phyloP scores from a whole-genome alignment of 2,888 invertebrate species.

The Drosophila merina region DNA sequence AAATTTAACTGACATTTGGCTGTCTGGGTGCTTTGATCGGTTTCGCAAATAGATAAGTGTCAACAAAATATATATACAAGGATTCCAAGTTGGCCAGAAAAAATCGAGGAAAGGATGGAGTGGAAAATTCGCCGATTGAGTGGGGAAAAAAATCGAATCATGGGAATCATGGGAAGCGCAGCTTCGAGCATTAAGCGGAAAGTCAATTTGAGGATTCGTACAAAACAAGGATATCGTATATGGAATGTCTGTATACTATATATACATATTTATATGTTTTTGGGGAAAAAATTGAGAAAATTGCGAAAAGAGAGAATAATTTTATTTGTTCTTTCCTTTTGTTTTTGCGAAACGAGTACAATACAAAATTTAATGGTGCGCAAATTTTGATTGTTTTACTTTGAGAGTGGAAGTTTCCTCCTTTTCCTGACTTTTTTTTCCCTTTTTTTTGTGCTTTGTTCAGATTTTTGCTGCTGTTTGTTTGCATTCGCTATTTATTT shows the following conservation, averaged over 20 bases:
- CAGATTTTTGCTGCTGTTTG: constrained; percentile 8
- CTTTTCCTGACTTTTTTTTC: constrained; percentile 3
- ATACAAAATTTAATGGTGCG: constrained; percentile 75
- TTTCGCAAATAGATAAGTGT: constrained; percentile 53
- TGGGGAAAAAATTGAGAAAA: constrained; percentile 25
- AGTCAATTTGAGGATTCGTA: constrained; percentile 42
- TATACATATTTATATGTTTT: background rate
- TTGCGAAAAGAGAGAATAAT: constrained; percentile 39
- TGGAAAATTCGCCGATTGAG: constrained; percentile 5
- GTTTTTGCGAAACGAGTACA: constrained; percentile 50
- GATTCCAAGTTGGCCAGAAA: constrained; percentile 33
- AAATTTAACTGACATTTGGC: constrained; percentile 59
- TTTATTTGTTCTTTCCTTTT: background rate
- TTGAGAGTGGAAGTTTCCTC: constrained; percentile 44
- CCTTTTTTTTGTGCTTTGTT: background rate
- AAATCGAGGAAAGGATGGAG: constrained; percentile 12
- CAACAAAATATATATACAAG: constrained; percentile 55
- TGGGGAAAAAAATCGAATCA: constrained; percentile 36
- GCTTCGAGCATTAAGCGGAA: constrained; percentile 41
- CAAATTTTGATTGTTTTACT: constrained; percentile 72
- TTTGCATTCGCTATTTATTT: constrained; percentile 53
- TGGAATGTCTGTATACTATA: background rate
- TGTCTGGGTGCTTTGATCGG: constrained; percentile 25
- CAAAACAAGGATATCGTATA: constrained; percentile 8
- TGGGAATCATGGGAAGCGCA: constrained; percentile 36